These are phyloP conservation scores for Epizoanthus ramosus DNA, from an alignment of 92 coral and sea anemone species.

Conservation along the genomic window DNA sequence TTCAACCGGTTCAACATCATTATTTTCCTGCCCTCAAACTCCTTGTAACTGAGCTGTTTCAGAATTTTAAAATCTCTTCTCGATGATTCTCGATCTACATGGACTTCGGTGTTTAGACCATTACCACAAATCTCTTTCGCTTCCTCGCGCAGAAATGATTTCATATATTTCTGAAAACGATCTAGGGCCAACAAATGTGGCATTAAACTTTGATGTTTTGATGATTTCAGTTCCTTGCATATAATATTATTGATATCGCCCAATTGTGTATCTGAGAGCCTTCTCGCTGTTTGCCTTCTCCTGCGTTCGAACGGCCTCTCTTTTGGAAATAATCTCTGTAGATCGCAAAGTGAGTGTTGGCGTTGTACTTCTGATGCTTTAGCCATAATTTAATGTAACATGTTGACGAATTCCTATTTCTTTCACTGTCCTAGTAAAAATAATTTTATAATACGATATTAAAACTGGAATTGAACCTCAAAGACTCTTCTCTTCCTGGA, in stretches of 20 bases:
- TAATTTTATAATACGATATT: neutral
- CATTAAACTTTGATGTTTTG: constrained; percentile 23
- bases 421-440: neutral
- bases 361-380: constrained; percentile 1
- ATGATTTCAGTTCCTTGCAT: constrained; percentile 24
- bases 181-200: constrained; percentile 28
- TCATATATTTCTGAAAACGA: neutral
- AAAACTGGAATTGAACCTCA: neutral
- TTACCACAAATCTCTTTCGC: constrained; percentile 22
- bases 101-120: neutral
- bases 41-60: neutral
- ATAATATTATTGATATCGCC: constrained; percentile 25
- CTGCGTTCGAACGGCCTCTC: constrained; percentile 28
- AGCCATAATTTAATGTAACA: constrained; percentile 24
- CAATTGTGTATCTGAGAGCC: constrained; percentile 16
- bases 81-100: neutral
- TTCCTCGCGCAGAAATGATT: constrained; percentile 13
- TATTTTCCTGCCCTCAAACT: constrained; percentile 11
- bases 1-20: neutral
- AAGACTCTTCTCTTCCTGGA: neutral
- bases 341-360: constrained; percentile 20
- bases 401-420: neutral
- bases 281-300: neutral
- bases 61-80: neutral
- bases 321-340: constrained; percentile 5